These are phyloP conservation scores for Benthosema pterotum DNA, from an alignment of 2,797 vertebrate species.

Conservation along the genomic window DNA sequence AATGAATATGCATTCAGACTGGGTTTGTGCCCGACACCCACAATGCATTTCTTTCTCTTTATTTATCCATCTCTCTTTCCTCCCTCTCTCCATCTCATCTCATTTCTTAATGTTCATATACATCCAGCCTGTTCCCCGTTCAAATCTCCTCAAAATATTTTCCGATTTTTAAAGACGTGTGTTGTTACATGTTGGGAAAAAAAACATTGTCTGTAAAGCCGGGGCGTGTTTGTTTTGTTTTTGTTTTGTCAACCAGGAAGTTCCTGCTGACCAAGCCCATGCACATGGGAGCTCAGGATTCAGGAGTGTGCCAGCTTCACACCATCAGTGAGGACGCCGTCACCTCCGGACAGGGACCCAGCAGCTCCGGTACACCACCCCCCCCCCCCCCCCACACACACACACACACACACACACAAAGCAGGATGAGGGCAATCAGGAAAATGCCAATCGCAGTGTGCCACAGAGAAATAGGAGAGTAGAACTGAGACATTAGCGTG, in stretches of 20 bases:
- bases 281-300: slow-evolving; percentile 83
- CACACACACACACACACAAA: too few species aligned
- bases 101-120: background rate
- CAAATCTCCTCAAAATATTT: background rate
- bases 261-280: slow-evolving; percentile 92
- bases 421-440: too few species aligned
- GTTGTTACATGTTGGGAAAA: too few species aligned
- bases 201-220: background rate
- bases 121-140: background rate
- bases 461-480: background rate
- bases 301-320: slow-evolving; percentile 89
- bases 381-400: too few species aligned
- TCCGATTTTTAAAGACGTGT: background rate
- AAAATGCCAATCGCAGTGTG: background rate
- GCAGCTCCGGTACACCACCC: background rate
- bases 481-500: slow-evolving; percentile 2
- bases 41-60: background rate
- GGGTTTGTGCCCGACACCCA: too few species aligned
- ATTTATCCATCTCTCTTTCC: background rate
- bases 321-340: slow-evolving; percentile 84
- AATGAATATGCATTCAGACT: too few species aligned
- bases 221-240: slow-evolving; percentile 17
- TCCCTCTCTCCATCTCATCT: background rate
- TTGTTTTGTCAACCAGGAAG: slow-evolving; percentile 79
- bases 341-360: too few species aligned